Evolutionary conservation across 1,140 invertebrate genomes (phyloP).

Genomic region (Coenobita brevimanus): DNA sequence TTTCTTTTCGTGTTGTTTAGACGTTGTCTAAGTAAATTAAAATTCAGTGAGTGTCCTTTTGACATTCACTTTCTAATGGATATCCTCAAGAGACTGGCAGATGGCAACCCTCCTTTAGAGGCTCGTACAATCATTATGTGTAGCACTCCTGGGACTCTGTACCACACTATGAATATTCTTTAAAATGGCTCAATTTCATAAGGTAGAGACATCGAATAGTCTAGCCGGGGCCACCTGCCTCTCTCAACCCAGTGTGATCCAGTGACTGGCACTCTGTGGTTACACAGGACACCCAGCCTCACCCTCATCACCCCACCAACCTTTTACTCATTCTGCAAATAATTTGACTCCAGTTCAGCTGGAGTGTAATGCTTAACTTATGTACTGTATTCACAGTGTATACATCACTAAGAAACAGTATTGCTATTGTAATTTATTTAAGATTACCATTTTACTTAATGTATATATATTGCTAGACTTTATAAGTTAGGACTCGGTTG

Average conservation of each 20-base stretch:
- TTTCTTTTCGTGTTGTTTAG: constrained; percentile 65
- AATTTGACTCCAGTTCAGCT: no score
- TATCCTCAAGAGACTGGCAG: constrained; percentile 46
- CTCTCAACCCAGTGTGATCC: constrained; percentile 24
- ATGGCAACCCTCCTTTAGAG: constrained; percentile 53
- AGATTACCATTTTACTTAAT: no score
- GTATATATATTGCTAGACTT: no score
- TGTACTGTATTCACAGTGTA: no score
- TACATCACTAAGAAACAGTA: no score
- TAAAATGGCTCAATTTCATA: constrained; percentile 65
- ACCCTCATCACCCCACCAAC: not conserved
- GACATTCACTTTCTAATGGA: constrained; percentile 44
- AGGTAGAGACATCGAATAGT: constrained; percentile 65
- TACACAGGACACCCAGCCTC: not conserved
- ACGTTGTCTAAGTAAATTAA: constrained; percentile 62
- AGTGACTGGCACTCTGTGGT: not conserved
- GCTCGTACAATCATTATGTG: constrained; percentile 61
- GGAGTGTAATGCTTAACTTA: no score
- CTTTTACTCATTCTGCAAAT: no score
- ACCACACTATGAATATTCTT: constrained; percentile 36
- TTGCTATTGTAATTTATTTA: no score
- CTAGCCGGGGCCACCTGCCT: constrained; percentile 35
- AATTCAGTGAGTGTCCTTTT: constrained; percentile 56
- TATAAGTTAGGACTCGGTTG: no score
- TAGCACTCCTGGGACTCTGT: constrained; percentile 42